phyloP scores from a whole-genome alignment of 2,113 vertebrate species.

The Pangasianodon gigas region DNA sequence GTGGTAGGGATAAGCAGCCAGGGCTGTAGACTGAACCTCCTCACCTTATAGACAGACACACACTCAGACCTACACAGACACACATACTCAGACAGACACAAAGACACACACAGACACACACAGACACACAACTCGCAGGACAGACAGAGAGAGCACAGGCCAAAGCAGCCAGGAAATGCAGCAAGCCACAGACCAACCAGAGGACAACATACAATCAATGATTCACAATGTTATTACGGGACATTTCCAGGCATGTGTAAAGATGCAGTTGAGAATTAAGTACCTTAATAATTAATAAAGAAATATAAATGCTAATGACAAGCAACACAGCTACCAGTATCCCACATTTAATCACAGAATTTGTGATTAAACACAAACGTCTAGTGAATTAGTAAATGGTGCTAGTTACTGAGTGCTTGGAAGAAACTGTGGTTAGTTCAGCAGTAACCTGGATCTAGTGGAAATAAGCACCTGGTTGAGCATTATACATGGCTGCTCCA shows the following conservation, averaged over 20 bases:
- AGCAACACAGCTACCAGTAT: not conserved
- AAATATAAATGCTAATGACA: not conserved
- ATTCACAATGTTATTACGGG: slow-evolving; percentile 38
- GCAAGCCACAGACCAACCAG: not conserved
- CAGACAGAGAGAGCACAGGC: not conserved
- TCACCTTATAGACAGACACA: not conserved
- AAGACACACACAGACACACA: too few species aligned
- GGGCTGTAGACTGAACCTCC: not conserved
- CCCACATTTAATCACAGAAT: not conserved
- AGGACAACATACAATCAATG: slow-evolving; percentile 34
- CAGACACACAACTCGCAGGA: not conserved
- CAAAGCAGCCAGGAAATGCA: not conserved
- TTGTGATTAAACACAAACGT: slow-evolving; percentile 3
- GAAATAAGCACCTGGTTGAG: slow-evolving; percentile 44
- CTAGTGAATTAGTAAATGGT: not conserved
- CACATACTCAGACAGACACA: too few species aligned
- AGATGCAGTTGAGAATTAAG: slow-evolving; percentile 23
- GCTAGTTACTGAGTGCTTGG: slow-evolving; percentile 11
- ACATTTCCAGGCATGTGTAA: not conserved
- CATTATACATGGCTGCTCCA: slow-evolving; percentile 46
- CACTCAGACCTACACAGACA: not conserved
- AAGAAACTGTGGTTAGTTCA: slow-evolving; percentile 40
- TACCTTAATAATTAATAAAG: slow-evolving; percentile 51
- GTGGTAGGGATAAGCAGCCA: not conserved
- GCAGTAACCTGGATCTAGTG: slow-evolving; percentile 20